Percentiles rank a stretch among this genome's conserved stretches.
Evolutionary conservation across 1,140 invertebrate genomes (phyloP).

Genomic region (Drosophila equinoxialis): DNA sequence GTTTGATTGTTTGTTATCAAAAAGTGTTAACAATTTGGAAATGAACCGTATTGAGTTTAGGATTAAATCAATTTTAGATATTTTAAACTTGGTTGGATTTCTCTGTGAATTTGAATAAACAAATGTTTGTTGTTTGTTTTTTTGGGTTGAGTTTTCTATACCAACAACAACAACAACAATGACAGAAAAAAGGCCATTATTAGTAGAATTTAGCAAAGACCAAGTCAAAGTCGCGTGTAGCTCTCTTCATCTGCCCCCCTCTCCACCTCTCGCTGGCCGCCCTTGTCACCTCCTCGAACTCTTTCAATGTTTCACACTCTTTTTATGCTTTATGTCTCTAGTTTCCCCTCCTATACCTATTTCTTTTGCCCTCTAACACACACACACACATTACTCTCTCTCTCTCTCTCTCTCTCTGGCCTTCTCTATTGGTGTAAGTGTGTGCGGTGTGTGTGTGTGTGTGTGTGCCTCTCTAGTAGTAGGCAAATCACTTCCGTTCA

Average conservation of each 20-base stretch:
- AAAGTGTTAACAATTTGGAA: too few species aligned
- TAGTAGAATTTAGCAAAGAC: slow-evolving; percentile 21
- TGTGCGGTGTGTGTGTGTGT: background rate
- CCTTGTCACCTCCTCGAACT: background rate
- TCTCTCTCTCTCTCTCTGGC: background rate
- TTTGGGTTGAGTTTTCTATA: too few species aligned
- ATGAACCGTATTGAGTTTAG: too few species aligned
- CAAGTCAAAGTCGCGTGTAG: slow-evolving; percentile 60
- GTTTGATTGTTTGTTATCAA: too few species aligned
- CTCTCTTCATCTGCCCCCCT: background rate
- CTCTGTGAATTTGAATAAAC: too few species aligned
- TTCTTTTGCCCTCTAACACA: background rate
- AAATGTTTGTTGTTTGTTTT: too few species aligned
- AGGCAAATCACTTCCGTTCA: slow-evolving; percentile 82
- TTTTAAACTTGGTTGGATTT: too few species aligned
- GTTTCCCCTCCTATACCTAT: slow-evolving; percentile 4
- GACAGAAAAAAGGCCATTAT: slow-evolving; percentile 23
- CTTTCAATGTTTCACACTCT: slow-evolving; percentile 5
- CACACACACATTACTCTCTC: background rate
- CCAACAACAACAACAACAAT: slow-evolving; percentile 13
- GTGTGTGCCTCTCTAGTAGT: slow-evolving; percentile 33
- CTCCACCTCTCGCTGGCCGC: too few species aligned
- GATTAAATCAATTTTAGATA: too few species aligned
- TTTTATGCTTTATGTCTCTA: slow-evolving; percentile 7
- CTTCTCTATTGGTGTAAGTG: background rate